Evolutionary conservation across 2,888 invertebrate species (phyloP), one percentile per base, ranked within the genome.

Genomic region (Orthosia incerta): DNA sequence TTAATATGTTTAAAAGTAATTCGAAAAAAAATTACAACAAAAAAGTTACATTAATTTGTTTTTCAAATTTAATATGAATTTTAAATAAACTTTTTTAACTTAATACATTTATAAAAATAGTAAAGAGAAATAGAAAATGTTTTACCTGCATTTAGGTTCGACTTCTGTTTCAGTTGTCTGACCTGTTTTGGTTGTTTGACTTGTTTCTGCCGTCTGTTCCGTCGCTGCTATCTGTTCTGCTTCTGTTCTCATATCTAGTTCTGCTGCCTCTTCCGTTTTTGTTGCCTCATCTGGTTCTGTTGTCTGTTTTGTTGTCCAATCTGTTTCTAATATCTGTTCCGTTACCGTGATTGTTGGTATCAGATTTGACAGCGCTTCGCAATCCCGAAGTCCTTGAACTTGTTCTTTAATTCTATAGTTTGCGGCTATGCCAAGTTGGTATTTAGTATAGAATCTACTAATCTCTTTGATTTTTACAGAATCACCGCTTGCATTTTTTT

Each of bases 361-460:
- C 20, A 94, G 67, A 16, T 78, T 86, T 2, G 82, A 72, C 26
- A 95, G 81, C 5, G 69, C 82, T 45, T 87, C 79, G 78, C 95
- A 96, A 72, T 93, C 94, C 0, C 87, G 51, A 1, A 90, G 79
- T 3, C 88, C 53, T 3, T 48, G 80, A 18, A 90, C 91, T 86
- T 95, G 94, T 69, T 95, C 94, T 20, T 89, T 82, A 16, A 95
- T 90, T 26, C 81, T 74, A 73, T 95, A 95, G 77, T 94, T 94
- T 0, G 95, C 93, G 5, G 92, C 94, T 13, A 96, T 92, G 11
- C 94, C 93, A 61, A 93, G 93, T 60, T 93, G 90, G 20, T 79
- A 69, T 70, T 91, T 86, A 46, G 89, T 89, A 12, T 77, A 91
- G 0, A 20, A 51, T 4, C 2, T 12, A 53, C 16, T 3, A 16